Evolutionary conservation across 2,888 invertebrate species (phyloP).

Genomic region (Sussaba pulchella): DNA sequence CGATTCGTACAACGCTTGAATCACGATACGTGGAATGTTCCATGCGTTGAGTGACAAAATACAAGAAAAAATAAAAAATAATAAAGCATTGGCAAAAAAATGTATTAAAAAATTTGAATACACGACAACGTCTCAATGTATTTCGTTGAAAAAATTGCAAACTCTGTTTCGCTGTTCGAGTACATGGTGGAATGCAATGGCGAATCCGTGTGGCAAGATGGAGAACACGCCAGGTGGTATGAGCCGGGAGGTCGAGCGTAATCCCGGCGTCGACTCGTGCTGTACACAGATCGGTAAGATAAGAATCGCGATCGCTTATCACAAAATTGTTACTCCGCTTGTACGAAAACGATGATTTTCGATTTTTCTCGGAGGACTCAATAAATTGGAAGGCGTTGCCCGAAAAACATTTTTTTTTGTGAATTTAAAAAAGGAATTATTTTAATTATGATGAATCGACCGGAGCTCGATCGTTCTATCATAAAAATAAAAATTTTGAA

Average conservation of each 20-base stretch:
- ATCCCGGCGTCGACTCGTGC: slow-evolving; percentile 69
- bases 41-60: slow-evolving; percentile 5
- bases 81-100: too few species aligned
- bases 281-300: slow-evolving; percentile 66
- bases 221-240: slow-evolving; percentile 34
- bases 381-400: slow-evolving; percentile 71
- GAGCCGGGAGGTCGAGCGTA: slow-evolving; percentile 46
- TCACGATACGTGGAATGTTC: slow-evolving; percentile 42
- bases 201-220: too few species aligned
- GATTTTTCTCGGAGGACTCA: slow-evolving; percentile 73
- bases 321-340: slow-evolving; percentile 70
- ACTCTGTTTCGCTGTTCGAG: not conserved
- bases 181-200: too few species aligned
- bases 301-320: slow-evolving; percentile 73
- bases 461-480: slow-evolving; percentile 11
- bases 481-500: slow-evolving; percentile 1
- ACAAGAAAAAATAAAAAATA: too few species aligned
- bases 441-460: slow-evolving; percentile 68
- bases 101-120: slow-evolving; percentile 31
- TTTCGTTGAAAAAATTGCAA: not conserved
- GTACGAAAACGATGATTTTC: slow-evolving; percentile 79
- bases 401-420: slow-evolving; percentile 17
- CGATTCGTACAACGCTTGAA: slow-evolving; percentile 66
- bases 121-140: slow-evolving; percentile 6
- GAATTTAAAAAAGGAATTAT: slow-evolving; percentile 53